A percentile compares a stretch with the other conserved stretches of the same genome.
Evolutionary conservation across 2,113 vertebrate genomes (phyloP).

Genomic region (Thomomys bottae): DNA sequence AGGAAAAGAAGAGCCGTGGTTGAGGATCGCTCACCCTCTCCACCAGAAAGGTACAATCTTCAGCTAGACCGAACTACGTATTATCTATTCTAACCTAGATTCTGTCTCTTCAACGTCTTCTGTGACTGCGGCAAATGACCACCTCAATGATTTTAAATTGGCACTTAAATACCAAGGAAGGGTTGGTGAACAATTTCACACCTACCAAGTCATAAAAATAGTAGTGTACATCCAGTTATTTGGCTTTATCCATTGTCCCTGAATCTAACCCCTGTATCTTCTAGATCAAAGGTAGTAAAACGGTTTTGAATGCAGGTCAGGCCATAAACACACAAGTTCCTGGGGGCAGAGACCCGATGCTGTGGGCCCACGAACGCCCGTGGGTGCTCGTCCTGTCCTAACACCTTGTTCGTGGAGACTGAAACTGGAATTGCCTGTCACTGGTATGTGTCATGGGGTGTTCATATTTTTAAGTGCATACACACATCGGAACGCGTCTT

Average conservation of each 20-base stretch:
- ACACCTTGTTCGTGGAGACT: no score
- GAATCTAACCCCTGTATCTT: neutral
- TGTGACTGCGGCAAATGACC: neutral
- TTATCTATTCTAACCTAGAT: neutral
- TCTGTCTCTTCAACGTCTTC: neutral
- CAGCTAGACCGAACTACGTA: neutral
- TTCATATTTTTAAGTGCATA: no score
- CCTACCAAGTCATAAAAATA: constrained; percentile 14
- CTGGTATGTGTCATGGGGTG: no score
- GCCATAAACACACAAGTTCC: neutral
- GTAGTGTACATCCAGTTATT: neutral
- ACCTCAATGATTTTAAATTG: neutral
- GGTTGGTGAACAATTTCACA: neutral
- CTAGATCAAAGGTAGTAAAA: neutral
- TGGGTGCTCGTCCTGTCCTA: no score
- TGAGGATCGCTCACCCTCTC: neutral
- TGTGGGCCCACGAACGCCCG: no score
- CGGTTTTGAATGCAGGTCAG: neutral
- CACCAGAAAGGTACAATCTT: neutral
- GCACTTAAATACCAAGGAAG: neutral
- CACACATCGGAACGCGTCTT: no score
- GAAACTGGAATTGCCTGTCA: no score
- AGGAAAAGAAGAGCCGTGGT: neutral
- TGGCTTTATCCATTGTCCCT: neutral
- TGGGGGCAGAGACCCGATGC: no score